Base-by-base conservation (phyloP, 2,113 vertebrate genomes). In the Procavia capensis region DNA sequence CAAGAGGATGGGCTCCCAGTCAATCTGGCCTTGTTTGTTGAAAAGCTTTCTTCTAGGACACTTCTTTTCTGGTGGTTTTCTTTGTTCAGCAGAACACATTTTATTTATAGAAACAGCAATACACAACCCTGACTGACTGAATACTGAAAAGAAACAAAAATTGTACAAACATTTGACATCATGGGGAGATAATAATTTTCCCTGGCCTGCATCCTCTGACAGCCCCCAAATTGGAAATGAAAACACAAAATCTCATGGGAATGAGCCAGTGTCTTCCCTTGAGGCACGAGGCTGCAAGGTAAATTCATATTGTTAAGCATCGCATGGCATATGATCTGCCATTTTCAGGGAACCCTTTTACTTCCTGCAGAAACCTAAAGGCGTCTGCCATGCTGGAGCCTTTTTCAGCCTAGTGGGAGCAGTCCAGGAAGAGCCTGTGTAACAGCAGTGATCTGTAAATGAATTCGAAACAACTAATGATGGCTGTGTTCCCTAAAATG, bases 391-490 rank as follows among this genome's bases (percentile, higher is more conserved):
- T 96, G 96, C 96, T 17, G 94, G 95, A 97, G 98, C 97, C 9
- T 25, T 97, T 96, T 97, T 88, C 95, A 70, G 78, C 80, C 84
- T 91, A 95, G 92, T 43, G 88, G 95, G n/a, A 95, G 41, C 87
- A 76, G 36, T 88, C 90, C 83, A 89, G 97, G 91, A 97, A 3
- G 43, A 95, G 91, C 96, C 66, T 24, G 43, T 85, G 96, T 87
- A 95, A 96, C 0, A 27, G 94, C 97, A 95, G 74, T 97, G 97
- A 96, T 94, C 95, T 98, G 97, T 97, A 97, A 98, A 98, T 98
- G 96, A 97, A 96, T 97, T 97, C 81, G 96, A 94, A 94, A 85
- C 94, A 94, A 91, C 91, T 61, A 43, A 82, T 87, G 66, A 94
- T 92, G 97, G 97, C 94, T 95, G 86, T 96, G 84, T 96, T 96